These are phyloP conservation scores for Protomyctophum bolini DNA, from an alignment of 2,113 vertebrate species.

Conservation along the genomic window DNA sequence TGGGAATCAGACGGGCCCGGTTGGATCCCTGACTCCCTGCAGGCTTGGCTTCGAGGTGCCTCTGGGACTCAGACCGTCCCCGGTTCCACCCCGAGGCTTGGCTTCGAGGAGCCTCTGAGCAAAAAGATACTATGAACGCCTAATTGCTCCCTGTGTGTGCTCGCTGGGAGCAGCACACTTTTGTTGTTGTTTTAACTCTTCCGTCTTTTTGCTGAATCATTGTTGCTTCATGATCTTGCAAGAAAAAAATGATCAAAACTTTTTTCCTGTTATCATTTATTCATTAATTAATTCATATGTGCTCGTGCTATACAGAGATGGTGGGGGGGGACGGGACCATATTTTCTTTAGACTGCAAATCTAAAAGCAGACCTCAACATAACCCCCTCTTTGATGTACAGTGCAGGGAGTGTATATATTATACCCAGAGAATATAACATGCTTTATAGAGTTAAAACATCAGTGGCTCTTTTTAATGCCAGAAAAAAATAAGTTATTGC, in stretches of 20 bases:
- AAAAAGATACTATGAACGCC: background rate
- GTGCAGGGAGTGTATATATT: background rate
- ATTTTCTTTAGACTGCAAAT: slow-evolving; percentile 14
- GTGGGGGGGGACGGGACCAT: background rate
- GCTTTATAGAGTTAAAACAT: background rate
- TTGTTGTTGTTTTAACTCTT: background rate
- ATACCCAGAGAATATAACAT: background rate
- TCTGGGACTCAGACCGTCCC: too few species aligned
- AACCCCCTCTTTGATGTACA: background rate
- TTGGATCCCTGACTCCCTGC: too few species aligned
- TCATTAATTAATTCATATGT: slow-evolving; percentile 35
- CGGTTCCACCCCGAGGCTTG: too few species aligned
- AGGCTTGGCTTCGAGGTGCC: too few species aligned
- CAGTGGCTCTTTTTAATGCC: background rate
- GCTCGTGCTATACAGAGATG: background rate
- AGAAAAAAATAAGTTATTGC: background rate
- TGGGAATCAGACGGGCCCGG: too few species aligned
- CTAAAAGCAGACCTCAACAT: background rate
- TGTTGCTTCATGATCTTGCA: background rate
- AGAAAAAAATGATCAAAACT: slow-evolving; percentile 1
- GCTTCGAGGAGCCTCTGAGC: background rate
- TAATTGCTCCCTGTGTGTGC: background rate
- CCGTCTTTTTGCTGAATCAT: slow-evolving; percentile 19
- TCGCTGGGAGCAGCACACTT: too few species aligned
- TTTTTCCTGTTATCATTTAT: slow-evolving; percentile 36